Evolutionary conservation across 2,888 invertebrate genomes (phyloP).

Genomic region (Metopia argyrocephala): DNA sequence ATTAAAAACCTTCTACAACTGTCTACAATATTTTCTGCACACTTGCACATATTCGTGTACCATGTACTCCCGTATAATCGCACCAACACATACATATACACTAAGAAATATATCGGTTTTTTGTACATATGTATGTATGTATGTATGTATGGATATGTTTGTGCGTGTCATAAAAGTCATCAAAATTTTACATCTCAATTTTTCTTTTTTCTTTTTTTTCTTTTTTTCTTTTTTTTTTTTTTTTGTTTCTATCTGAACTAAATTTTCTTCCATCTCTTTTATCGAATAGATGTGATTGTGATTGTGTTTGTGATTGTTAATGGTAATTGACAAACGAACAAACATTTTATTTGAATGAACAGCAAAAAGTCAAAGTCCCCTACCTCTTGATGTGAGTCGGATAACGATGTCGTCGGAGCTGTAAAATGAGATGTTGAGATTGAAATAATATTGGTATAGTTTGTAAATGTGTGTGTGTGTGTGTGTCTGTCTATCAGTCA

Average conservation of each 20-base stretch:
- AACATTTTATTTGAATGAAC: constrained; percentile 39
- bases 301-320: constrained; percentile 1
- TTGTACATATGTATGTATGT: background rate
- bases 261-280: background rate
- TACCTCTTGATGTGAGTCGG: background rate
- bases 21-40: background rate
- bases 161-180: constrained; percentile 5
- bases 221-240: too few relatives aligned
- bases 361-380: constrained; percentile 35
- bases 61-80: background rate
- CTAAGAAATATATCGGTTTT: too few relatives aligned
- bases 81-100: background rate
- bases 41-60: background rate
- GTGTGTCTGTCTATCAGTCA: background rate
- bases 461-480: background rate
- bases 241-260: background rate
- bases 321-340: constrained; percentile 44
- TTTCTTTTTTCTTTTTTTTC: too few relatives aligned
- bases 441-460: background rate
- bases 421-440: background rate
- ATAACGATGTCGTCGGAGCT: background rate
- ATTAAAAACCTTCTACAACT: constrained; percentile 12
- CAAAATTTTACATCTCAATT: constrained; percentile 12
- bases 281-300: background rate
- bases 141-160: background rate